Conservation (phyloP, 2,113 vertebrate species). For the Chloebia gouldiae region DNA sequence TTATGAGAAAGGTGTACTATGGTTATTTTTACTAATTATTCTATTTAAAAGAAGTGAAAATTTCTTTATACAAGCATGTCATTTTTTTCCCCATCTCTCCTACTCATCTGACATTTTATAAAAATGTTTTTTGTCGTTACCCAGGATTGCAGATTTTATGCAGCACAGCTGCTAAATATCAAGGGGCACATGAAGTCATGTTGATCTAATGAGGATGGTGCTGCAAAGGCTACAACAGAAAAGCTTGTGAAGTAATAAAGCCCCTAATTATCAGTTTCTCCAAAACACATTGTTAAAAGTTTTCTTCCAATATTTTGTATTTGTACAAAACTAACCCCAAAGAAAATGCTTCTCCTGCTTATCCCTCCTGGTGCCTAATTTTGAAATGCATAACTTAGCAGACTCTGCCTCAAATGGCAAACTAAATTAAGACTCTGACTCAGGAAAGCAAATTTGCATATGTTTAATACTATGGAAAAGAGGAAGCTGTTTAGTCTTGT, state of each 20-base stretch:
- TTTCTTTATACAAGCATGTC: fast-evolving
- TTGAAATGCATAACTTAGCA: constrained; percentile 44
- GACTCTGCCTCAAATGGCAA: not conserved
- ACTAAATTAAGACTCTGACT: not conserved
- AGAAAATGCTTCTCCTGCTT: not conserved
- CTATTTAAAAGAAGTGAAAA: not conserved
- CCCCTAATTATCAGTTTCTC: not conserved
- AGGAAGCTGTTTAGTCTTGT: not conserved
- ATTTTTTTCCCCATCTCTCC: not conserved
- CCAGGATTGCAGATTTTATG: not conserved
- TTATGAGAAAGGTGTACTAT: not conserved
- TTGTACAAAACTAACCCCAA: not conserved
- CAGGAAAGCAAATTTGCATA: not conserved
- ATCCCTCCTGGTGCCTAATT: constrained; percentile 14
- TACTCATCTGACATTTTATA: not conserved
- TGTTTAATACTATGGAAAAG: not conserved
- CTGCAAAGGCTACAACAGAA: not conserved
- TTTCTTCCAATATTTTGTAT: not conserved
- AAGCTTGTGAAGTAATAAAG: not conserved
- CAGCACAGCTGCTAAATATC: not conserved
- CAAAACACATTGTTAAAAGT: not conserved
- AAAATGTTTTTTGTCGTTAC: not conserved
- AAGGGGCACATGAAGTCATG: not conserved
- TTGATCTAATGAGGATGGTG: not conserved
- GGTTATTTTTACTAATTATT: not conserved